phyloP scores from a whole-genome alignment of 2,888 invertebrate genomes.

The Hermaeophaga mercurialis region DNA sequence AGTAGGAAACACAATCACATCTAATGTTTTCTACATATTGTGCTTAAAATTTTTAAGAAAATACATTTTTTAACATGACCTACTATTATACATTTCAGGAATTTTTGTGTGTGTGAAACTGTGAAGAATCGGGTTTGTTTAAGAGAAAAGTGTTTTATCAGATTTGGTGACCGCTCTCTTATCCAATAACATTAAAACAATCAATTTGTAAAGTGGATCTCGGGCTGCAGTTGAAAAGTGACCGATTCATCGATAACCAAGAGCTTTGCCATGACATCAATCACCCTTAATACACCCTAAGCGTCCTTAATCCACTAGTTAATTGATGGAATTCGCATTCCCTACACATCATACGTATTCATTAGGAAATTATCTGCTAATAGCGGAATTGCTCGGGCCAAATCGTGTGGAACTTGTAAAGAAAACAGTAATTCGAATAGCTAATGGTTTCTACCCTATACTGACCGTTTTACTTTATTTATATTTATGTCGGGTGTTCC shows the following conservation, averaged over 20 bases:
- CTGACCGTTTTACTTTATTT: slow-evolving; percentile 39
- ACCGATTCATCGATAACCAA: slow-evolving; percentile 41
- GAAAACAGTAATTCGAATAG: slow-evolving; percentile 37
- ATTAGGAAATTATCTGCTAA: slow-evolving; percentile 54
- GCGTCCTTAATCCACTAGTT: slow-evolving; percentile 51
- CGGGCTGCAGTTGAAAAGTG: slow-evolving; percentile 30
- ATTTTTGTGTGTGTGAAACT: too few species aligned
- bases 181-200: slow-evolving; percentile 31
- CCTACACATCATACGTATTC: slow-evolving; percentile 53
- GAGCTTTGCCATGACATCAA: slow-evolving; percentile 44
- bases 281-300: slow-evolving; percentile 49
- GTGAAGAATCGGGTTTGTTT: too few species aligned
- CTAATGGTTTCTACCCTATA: slow-evolving; percentile 37
- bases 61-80: too few species aligned
- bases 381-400: slow-evolving; percentile 49
- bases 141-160: too few species aligned
- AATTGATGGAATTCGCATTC: slow-evolving; percentile 51
- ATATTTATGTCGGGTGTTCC: slow-evolving; percentile 38
- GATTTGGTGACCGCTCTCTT: slow-evolving; percentile 1
- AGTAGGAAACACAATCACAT: too few species aligned
- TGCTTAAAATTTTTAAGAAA: too few species aligned
- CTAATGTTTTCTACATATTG: too few species aligned
- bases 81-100: too few species aligned
- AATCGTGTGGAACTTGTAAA: slow-evolving; percentile 46
- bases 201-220: slow-evolving; percentile 49